Conservation (phyloP, 2,113 vertebrate genomes). For the Dicaeum eximium region DNA sequence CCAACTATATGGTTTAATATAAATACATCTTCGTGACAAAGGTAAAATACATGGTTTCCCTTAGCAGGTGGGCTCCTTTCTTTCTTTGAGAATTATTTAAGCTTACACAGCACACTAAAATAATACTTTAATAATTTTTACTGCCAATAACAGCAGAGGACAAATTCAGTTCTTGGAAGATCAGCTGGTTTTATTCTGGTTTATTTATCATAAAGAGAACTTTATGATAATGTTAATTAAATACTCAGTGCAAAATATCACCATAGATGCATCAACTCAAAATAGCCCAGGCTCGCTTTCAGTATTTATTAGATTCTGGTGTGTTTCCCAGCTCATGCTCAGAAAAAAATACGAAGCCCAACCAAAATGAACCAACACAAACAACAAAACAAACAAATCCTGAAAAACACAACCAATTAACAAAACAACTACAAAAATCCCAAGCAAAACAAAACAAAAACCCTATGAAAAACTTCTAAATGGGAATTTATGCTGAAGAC, state of each 20-base stretch:
- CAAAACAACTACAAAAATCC: neutral
- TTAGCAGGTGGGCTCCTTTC: neutral
- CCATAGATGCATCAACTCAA: neutral
- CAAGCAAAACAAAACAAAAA: neutral
- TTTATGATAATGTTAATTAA: neutral
- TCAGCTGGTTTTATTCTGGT: neutral
- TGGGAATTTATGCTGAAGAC: neutral
- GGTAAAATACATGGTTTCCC: neutral
- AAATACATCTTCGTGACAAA: neutral
- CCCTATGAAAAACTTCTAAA: neutral
- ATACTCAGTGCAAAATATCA: neutral
- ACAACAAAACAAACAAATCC: neutral
- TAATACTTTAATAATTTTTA: neutral
- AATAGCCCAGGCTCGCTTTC: neutral
- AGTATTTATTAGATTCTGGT: neutral
- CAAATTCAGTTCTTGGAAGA: neutral
- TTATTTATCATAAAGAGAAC: neutral
- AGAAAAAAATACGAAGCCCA: neutral
- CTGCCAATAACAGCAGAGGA: neutral
- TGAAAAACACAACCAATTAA: accelerated
- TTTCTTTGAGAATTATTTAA: neutral
- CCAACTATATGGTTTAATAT: neutral
- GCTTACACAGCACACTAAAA: neutral
- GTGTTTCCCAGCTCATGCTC: neutral
- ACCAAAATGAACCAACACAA: neutral